Evolutionary conservation across 2,797 vertebrate genomes (phyloP), one percentile per base, ranked within the genome.

Genomic region (Hypotaenidia okinawae): DNA sequence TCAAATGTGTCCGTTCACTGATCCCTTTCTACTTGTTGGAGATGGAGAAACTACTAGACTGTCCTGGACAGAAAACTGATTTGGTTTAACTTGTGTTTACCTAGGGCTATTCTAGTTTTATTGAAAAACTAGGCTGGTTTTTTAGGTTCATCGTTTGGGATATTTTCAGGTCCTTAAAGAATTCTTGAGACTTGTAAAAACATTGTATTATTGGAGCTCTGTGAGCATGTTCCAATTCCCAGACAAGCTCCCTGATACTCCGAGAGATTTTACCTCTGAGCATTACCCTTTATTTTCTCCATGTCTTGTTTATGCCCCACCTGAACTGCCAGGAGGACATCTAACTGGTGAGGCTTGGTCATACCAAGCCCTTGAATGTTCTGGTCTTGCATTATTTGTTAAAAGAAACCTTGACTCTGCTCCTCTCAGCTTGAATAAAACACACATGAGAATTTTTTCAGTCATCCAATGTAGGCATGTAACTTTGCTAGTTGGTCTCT

Each of bases 301-400:
- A 0, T 66, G 35, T 74, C 0, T 0, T 39, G 2, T 67, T 76
- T 89, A 27, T 87, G 35, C 7, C 30, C 7, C 0, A 1, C 51
- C 17, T 87, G 55, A 24, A 18, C 47, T 43, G 10, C 81, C 28
- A 12, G 16, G 13, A 70, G 35, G 63, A 25, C 49, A 22, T 55
- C 23, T 63, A 28, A 35, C 23, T 68, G 35, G 14, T 24, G 28
- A 76, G 80, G 41, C 28, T 68, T 84, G 61, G 14, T 75, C 75
- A 19, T 68, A 37, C 41, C 64, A 49, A 61, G 37, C 77, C 28
- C 28, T 78, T 75, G n/a, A 24, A 77, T 41, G 13, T 66, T 82
- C 68, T 81, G 32, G 15, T 47, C 43, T 62, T 51, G 11, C 6
- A 25, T 3, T 89, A 13, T 41, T 68, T 62, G 7, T 89, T 77